phyloP scores from a whole-genome alignment of 2,113 vertebrate species.

The Gila orcuttii region DNA sequence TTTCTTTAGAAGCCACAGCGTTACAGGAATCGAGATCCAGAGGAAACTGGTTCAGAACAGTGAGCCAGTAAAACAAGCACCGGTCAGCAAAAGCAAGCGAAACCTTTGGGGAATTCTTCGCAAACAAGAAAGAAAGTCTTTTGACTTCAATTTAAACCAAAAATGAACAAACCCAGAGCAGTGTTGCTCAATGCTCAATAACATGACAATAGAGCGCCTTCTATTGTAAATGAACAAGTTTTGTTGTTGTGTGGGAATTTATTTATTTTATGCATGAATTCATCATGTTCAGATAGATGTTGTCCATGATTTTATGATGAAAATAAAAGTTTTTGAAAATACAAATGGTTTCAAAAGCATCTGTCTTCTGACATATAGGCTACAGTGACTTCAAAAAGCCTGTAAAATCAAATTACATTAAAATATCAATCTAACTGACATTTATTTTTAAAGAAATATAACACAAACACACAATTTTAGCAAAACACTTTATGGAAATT shows the following conservation, averaged over 20 bases:
- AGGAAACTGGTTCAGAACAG: constrained; percentile 27
- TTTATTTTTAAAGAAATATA: not conserved
- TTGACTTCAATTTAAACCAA: constrained; percentile 12
- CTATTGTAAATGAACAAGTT: not conserved
- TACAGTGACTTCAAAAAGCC: not conserved
- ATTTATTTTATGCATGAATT: not conserved
- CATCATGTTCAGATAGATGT: not conserved
- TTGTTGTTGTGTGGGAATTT: not conserved
- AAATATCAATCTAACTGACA: not conserved
- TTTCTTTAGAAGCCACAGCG: constrained; percentile 26
- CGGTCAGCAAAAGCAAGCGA: constrained; percentile 60
- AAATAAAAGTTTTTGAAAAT: constrained; percentile 2
- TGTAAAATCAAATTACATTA: not conserved
- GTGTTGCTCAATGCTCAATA: not conserved
- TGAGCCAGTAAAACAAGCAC: constrained; percentile 12
- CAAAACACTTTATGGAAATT: not conserved
- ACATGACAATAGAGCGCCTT: not conserved
- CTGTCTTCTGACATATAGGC: not conserved
- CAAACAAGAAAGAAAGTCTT: constrained; percentile 60
- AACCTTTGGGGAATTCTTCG: constrained; percentile 65
- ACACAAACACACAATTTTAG: not conserved
- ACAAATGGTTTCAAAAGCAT: not conserved
- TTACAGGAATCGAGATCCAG: constrained; percentile 35
- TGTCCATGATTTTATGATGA: not conserved
- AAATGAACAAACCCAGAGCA: not conserved